phyloP scores from a whole-genome alignment of 2,113 vertebrate genomes.

The Zapornia atra region DNA sequence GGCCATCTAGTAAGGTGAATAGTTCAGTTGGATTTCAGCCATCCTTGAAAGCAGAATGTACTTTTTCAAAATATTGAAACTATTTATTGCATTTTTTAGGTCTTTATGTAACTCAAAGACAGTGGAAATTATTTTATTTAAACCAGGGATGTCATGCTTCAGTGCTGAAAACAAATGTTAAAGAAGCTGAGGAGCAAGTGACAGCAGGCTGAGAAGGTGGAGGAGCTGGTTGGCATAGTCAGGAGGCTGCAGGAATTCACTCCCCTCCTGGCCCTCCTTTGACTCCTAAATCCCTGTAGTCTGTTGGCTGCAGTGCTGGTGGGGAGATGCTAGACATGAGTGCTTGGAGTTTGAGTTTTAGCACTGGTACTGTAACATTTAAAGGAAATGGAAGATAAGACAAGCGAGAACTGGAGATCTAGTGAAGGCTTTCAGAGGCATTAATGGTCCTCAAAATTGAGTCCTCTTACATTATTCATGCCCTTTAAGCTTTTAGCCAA shows the following conservation, averaged over 20 bases:
- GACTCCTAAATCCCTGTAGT: too few relatives aligned
- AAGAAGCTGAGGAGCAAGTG: neutral
- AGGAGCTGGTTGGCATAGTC: neutral
- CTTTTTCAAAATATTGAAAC: neutral
- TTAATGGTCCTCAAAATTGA: conserved; percentile 5
- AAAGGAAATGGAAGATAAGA: conserved; percentile 9
- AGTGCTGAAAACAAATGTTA: neutral
- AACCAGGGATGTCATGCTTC: neutral
- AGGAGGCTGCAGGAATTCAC: fast-evolving
- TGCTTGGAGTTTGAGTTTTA: neutral
- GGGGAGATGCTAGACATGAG: neutral
- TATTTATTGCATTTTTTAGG: neutral
- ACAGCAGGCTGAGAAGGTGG: neutral
- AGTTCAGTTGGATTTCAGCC: neutral
- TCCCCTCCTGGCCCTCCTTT: neutral
- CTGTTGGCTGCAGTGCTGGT: neutral
- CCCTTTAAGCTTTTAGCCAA: conserved; percentile 32
- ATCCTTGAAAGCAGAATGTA: neutral
- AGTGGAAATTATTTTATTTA: neutral
- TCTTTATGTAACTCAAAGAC: neutral
- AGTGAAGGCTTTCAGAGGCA: conserved; percentile 16
- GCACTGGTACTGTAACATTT: neutral
- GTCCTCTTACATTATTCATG: conserved; percentile 63
- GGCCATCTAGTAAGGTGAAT: neutral
- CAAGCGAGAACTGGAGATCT: conserved; percentile 9